Conservation (phyloP, 2,797 vertebrate species). For the Melanogrammus aeglefinus region DNA sequence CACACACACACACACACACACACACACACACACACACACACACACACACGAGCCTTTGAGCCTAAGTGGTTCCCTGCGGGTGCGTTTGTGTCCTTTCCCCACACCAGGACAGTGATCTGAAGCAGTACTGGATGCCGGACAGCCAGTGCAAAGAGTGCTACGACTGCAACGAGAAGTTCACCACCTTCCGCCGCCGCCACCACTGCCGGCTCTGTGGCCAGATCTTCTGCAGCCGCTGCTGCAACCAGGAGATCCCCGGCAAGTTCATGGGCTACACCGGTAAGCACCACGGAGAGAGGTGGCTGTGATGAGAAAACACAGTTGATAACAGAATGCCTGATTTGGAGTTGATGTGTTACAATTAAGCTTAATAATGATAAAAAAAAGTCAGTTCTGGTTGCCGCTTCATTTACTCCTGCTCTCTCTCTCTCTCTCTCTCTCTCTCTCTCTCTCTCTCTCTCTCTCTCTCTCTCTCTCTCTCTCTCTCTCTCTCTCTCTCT, state of each 20-base stretch:
- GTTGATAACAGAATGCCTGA: neutral
- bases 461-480: neutral
- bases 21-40: too few relatives aligned
- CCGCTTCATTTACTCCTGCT: neutral
- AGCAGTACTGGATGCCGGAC: constrained; percentile 99
- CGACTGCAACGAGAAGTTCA: constrained; percentile 98
- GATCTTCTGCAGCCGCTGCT: constrained; percentile 99
- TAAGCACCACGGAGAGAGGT: constrained; percentile 44
- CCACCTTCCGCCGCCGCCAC: constrained; percentile 93
- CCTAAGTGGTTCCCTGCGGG: neutral
- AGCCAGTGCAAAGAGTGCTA: constrained; percentile 99
- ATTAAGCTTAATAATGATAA: neutral
- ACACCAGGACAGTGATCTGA: constrained; percentile 92
- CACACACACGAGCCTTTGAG: neutral
- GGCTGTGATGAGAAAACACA: neutral
- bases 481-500: neutral
- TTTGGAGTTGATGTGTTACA: too few relatives aligned
- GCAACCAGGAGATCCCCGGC: constrained; percentile 98
- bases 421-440: neutral
- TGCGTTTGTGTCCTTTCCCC: neutral
- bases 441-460: too few relatives aligned
- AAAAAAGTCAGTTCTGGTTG: neutral
- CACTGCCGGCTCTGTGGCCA: constrained; percentile 96
- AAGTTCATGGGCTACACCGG: constrained; percentile 99
- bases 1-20: too few relatives aligned